Evolutionary conservation across 1,140 invertebrate species (phyloP).

Genomic region (Homalodisca vitripennis): DNA sequence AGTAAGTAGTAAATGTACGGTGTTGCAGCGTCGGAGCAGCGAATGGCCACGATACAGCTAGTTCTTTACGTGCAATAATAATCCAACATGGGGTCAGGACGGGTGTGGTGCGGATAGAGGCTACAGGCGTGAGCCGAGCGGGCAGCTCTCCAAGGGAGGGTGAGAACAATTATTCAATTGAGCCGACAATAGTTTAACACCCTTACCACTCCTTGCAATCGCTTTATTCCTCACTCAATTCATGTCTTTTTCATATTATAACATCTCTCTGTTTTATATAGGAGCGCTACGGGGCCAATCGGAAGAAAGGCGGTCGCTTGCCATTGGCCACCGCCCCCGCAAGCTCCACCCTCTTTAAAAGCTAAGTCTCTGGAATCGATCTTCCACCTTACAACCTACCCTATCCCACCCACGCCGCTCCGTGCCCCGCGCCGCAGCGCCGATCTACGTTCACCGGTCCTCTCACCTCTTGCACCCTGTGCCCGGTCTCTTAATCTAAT

Average conservation of each 20-base stretch:
- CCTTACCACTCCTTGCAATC: background rate
- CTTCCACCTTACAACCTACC: background rate
- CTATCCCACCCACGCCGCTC: background rate
- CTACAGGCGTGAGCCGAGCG: background rate
- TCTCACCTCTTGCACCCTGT: background rate
- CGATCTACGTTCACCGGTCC: background rate
- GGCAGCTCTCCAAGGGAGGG: background rate
- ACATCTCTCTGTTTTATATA: slow-evolving; percentile 26
- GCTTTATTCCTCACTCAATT: slow-evolving; percentile 27
- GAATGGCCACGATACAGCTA: no score
- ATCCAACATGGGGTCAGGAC: no score
- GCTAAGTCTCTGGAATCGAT: slow-evolving; percentile 13
- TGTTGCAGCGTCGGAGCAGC: no score
- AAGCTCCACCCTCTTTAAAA: slow-evolving; percentile 10
- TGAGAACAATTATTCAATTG: slow-evolving; percentile 25
- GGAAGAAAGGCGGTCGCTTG: background rate
- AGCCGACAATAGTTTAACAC: slow-evolving; percentile 23
- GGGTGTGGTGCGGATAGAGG: no score
- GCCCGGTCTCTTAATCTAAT: slow-evolving; percentile 1
- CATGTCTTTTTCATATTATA: slow-evolving; percentile 26
- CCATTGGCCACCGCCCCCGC: slow-evolving; percentile 11
- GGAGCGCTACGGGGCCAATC: background rate
- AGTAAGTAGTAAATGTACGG: no score
- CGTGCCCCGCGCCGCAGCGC: background rate
- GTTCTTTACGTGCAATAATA: no score